These are phyloP conservation scores for Stegostoma tigrinum DNA, from an alignment of 2,113 vertebrate species.

Conservation along the genomic window DNA sequence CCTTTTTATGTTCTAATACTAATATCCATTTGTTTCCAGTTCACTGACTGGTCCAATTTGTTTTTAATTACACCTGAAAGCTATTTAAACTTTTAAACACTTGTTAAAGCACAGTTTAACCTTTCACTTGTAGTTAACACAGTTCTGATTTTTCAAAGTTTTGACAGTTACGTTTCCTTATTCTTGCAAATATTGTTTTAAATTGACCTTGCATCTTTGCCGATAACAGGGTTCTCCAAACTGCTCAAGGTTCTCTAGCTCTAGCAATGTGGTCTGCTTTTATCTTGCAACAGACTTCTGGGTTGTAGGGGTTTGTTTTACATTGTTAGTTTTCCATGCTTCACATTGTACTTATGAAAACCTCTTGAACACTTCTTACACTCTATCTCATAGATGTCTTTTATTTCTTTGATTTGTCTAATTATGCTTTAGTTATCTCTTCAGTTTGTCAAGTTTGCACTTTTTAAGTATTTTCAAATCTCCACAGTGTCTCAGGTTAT, in stretches of 20 bases:
- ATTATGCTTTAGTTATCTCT: not conserved
- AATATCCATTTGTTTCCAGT: not conserved
- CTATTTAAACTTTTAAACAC: not conserved
- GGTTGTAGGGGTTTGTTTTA: not conserved
- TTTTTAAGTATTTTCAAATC: not conserved
- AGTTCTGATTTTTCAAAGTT: not conserved
- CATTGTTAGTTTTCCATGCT: not conserved
- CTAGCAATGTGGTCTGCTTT: not conserved
- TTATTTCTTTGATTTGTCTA: not conserved
- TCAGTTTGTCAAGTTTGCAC: not conserved
- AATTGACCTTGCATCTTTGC: not conserved
- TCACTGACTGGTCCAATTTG: not conserved
- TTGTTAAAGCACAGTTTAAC: not conserved
- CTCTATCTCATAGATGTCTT: not conserved
- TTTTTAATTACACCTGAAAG: not conserved
- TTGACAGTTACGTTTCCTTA: not conserved
- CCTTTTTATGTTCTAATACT: not conserved
- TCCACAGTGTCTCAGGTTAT: not conserved
- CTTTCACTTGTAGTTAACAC: not conserved
- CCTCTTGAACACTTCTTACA: not conserved
- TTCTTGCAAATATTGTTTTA: not conserved
- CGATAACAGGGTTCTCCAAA: not conserved
- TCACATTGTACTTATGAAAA: not conserved
- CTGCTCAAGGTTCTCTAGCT: not conserved
- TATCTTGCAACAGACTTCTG: not conserved